Percentiles rank a stretch among this genome's conserved stretches.
Conservation (phyloP, 2,797 vertebrate genomes). For the Novumbra hubbsi region DNA sequence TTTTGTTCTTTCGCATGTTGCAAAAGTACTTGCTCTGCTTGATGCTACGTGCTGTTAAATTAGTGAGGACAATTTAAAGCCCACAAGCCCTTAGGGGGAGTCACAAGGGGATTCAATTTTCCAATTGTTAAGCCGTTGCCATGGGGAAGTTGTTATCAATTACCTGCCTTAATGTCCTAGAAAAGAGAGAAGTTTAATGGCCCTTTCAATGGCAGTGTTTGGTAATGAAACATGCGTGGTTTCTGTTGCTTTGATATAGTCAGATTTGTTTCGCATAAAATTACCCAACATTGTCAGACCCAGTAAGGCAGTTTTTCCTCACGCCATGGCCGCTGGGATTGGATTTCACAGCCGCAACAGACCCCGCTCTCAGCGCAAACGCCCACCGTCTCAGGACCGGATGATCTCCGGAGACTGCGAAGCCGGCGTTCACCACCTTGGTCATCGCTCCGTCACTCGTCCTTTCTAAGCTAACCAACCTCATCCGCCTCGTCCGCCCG, state of each 20-base stretch:
- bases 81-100: not conserved
- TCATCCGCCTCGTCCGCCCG: not conserved
- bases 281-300: not conserved
- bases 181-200: not conserved
- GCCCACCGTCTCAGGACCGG: not conserved
- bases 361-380: not conserved
- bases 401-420: not conserved
- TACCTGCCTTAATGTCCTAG: not conserved
- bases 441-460: not conserved
- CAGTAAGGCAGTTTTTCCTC: not conserved
- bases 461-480: not conserved
- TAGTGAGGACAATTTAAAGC: not conserved
- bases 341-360: not conserved
- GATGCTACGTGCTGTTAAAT: not conserved
- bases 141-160: not conserved
- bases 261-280: not conserved
- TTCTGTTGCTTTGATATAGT: too few relatives aligned
- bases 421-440: not conserved
- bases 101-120: not conserved
- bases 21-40: not conserved
- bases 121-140: not conserved
- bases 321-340: not conserved
- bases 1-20: not conserved
- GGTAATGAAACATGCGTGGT: too few relatives aligned
- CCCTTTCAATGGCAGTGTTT: not conserved